Conservation (phyloP, 2,888 invertebrate species). For the Muscina levida region DNA sequence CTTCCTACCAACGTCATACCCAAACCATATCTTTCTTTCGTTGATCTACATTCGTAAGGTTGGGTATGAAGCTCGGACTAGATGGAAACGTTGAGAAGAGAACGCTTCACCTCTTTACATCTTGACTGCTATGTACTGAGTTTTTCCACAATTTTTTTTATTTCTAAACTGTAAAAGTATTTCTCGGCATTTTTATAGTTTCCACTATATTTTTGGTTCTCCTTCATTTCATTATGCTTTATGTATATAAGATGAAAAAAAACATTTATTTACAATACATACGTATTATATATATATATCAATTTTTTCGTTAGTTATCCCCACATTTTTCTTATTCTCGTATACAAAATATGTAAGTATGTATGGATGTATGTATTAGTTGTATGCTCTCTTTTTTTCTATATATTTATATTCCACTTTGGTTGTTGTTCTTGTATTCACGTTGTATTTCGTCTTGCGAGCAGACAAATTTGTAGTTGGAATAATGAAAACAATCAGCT, state of each 20-base stretch:
- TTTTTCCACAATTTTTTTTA: conserved; percentile 24
- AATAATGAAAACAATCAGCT: conserved; percentile 19
- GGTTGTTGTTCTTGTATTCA: conserved; percentile 28
- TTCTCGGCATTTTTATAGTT: conserved; percentile 51
- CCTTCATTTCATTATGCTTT: conserved; percentile 37
- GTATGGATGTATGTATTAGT: conserved; percentile 20
- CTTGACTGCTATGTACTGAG: background rate
- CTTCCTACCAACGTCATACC: conserved; percentile 28
- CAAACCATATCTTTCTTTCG: background rate
- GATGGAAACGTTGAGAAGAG: background rate
- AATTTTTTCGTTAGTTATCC: conserved; percentile 60
- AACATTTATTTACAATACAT: conserved; percentile 8
- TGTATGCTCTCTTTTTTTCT: conserved; percentile 40
- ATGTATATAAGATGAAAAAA: background rate
- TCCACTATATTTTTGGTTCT: conserved; percentile 43
- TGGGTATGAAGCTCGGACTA: background rate
- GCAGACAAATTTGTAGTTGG: conserved; percentile 41
- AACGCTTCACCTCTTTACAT: background rate
- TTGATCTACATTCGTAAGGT: background rate
- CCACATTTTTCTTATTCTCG: conserved; percentile 59
- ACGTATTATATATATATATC: conserved; percentile 42
- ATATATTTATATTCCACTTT: conserved; percentile 52
- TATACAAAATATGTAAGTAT: conserved; percentile 13
- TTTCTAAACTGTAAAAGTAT: conserved; percentile 49
- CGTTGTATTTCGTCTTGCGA: conserved; percentile 15